Evolutionary conservation across 2,888 invertebrate species (phyloP).

Genomic region (Adelognathus sp.): DNA sequence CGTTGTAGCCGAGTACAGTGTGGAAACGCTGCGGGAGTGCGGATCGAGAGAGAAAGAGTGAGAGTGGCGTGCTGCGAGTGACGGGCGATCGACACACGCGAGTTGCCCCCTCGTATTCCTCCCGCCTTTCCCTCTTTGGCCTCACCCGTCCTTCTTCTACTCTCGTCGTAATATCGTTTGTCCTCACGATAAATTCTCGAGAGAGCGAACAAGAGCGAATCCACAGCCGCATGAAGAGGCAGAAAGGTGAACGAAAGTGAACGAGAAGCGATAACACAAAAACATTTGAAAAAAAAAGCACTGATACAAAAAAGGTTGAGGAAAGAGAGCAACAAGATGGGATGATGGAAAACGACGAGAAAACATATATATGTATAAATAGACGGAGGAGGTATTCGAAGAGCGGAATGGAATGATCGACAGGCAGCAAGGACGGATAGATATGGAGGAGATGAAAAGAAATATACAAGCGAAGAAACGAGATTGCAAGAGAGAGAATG

Average conservation of each 20-base stretch:
- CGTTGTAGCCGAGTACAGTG: constrained; percentile 8
- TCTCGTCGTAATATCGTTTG: constrained; percentile 40
- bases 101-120: constrained; percentile 11
- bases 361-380: not conserved
- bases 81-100: constrained; percentile 48
- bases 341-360: not conserved
- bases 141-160: not conserved
- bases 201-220: not conserved
- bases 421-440: not conserved
- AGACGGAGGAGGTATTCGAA: not conserved
- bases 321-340: not conserved
- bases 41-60: not conserved
- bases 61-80: constrained; percentile 40
- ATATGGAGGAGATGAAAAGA: not conserved
- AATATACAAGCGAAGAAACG: not conserved
- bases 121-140: not conserved
- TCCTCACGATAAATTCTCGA: constrained; percentile 45
- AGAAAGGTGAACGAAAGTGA: not conserved
- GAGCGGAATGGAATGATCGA: not conserved
- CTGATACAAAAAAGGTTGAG: not conserved
- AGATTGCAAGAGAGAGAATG: not conserved
- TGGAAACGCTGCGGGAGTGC: constrained; percentile 24
- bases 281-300: not conserved
- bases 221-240: constrained; percentile 11
- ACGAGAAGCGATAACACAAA: not conserved